Evolutionary conservation across 1,140 invertebrate genomes (phyloP), one percentile per base, ranked within the genome.

Genomic region (Megalonaias nervosa): DNA sequence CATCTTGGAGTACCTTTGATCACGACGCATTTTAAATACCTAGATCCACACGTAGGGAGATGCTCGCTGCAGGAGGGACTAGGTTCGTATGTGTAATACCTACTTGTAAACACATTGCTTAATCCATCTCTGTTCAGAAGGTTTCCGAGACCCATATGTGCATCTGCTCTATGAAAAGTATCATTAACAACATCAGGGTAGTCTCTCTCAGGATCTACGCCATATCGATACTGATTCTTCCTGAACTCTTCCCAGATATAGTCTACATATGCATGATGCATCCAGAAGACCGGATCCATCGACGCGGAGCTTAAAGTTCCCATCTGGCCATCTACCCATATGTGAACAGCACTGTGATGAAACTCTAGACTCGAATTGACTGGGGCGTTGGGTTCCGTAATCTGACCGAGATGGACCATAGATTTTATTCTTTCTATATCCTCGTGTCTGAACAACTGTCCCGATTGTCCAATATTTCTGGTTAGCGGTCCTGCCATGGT

Each of bases 231-330:
- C 67, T 86, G 80, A 19, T 83, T 85, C 9, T 74, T 60, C 14
- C 85, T 59, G 69, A 85, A 87, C 57, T 81, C 58, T 67, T 87
- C 82, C 84, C 84, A 87, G 15, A 85, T 64, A 69, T 85, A 84
- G 77, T 91, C 90, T 23, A 92, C 82, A 75, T 88, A 90, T n/a
- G 83, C 75, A 79, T 92, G 91, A 76, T 91, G 90, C 77, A 91
- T 69, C 81, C 88, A 91, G 79, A 91, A 90, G 56, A 90, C 81
- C 0, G 86, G 86, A 80, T 92, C 91, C 62, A 87, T 89, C 64
- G 90, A 75, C 4, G 89, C 84, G 0, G 87, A 89, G 23, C 85
- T 79, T 26, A 89, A 65, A 55, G 76, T 71, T 14, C 72, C 82
- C 86, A 90, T 88, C 65, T 84, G 74, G 5, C 89, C 89, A 38